Evolutionary conservation across 1,140 invertebrate species (phyloP), one percentile per base, ranked within the genome.

Genomic region (Rhagoletis zephyria): DNA sequence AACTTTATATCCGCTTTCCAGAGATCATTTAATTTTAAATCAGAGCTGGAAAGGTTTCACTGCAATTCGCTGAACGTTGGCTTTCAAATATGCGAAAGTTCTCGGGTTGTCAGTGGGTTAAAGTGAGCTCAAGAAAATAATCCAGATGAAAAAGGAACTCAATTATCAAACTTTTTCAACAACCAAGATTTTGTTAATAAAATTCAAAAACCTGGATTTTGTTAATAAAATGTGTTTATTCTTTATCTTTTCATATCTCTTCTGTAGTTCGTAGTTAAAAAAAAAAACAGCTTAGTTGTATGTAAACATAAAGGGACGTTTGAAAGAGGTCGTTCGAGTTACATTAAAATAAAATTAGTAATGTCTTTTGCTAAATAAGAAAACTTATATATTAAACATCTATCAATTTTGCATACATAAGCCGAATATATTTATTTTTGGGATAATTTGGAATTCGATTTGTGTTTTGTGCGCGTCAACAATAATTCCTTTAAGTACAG

Each of bases 231-330:
- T 81, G 45, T 81, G 19, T 81, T 81, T 56, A 5, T 81, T 81
- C 5, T 81, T 81, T 81, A 81, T 16, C 5, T 81, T 81, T 81
- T 81, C n/a, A 81, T 16, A 81, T 12, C 48, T 56, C 48, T 9
- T 59, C 67, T 40, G 74, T 56, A 51, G 74, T n/a, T 4, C 9
- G 45, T 74, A 74, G 67, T 81, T 81, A 48, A 81, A 81, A 81
- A 81, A n/a, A 30, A 81, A 59, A 81, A n/a, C 7, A 48, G 7
- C 48, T 81, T 42, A 81, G 74, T 81, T 81, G 0, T 48, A 81
- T 81, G 9, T 81, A 81, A 81, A 81, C 74, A 56, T 56, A 56
- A 81, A 81, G 56, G 74, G 74, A 81, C 74, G 74, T 81, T 56
- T 56, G 74, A 16, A 59, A 81, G 74, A 81, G 74, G 74, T 81